phyloP scores from a whole-genome alignment of 2,888 invertebrate species.

The Lymantria dispar region DNA sequence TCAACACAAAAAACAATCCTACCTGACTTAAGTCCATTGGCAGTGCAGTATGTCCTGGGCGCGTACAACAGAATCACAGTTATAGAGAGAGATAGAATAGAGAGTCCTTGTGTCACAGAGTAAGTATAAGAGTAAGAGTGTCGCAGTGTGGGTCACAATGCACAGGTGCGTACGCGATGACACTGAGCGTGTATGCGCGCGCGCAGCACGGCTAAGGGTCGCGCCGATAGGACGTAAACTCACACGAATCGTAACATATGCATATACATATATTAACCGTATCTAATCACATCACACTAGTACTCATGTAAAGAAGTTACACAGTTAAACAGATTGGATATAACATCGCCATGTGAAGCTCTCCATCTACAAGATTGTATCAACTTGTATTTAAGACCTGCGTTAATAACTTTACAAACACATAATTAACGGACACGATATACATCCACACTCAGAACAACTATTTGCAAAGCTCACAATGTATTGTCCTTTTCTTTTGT shows the following conservation, averaged over 20 bases:
- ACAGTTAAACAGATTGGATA: no score
- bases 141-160: constrained; percentile 1
- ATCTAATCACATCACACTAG: neutral
- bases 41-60: neutral
- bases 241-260: constrained; percentile 7
- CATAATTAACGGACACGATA: no score
- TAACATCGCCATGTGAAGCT: no score
- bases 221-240: constrained; percentile 21
- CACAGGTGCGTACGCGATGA: constrained; percentile 13
- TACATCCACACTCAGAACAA: no score
- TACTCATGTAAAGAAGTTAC: no score
- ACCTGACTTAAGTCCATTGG: constrained; percentile 61
- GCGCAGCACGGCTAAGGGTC: constrained; percentile 14
- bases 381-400: no score
- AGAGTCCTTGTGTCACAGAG: neutral
- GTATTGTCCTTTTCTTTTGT: no score
- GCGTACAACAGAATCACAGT: neutral
- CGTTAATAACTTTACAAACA: no score
- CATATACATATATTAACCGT: neutral
- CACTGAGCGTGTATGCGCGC: constrained; percentile 6
- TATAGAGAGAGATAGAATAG: neutral
- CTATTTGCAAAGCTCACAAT: no score
- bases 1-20: constrained; percentile 15
- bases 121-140: neutral
- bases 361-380: no score